A percentile compares a stretch with the other conserved stretches of the same genome.
These are phyloP conservation scores for Catalaphyllia jardinei DNA, from an alignment of 64 coral and sea anemone genomes.

Conservation along the genomic window DNA sequence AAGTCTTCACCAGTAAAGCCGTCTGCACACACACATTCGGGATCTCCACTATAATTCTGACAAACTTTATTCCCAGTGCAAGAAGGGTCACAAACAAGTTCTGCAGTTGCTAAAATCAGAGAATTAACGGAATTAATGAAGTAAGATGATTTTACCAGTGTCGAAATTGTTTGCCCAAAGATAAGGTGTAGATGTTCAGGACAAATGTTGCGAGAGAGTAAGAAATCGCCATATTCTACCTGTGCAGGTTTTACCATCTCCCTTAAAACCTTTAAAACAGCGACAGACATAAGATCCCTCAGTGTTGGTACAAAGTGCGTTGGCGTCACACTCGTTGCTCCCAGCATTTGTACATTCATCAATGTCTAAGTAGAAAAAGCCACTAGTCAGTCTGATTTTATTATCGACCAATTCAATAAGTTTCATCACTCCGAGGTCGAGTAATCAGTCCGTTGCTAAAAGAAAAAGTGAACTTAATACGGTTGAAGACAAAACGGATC, in stretches of 20 bases:
- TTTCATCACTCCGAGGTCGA: no score
- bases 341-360: slow-evolving; percentile 9
- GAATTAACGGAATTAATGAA: no score
- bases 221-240: background rate
- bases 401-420: no score
- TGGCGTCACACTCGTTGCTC: slow-evolving; percentile 38
- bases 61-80: slow-evolving; percentile 53
- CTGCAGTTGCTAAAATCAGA: background rate
- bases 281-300: slow-evolving; percentile 61
- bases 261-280: slow-evolving; percentile 54
- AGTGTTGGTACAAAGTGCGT: slow-evolving; percentile 58
- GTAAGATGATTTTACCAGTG: no score
- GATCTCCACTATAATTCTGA: slow-evolving; percentile 29
- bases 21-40: slow-evolving; percentile 39
- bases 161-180: no score
- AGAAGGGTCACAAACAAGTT: background rate
- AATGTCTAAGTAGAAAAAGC: background rate
- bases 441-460: no score
- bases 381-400: background rate
- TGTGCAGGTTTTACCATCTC: slow-evolving; percentile 45
- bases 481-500: no score
- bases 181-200: no score
- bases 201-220: no score
- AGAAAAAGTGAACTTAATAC: no score
- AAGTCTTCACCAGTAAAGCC: background rate